Percentiles rank a stretch among this genome's conserved stretches.
Conservation (phyloP, 2,888 invertebrate species). For the Sphaerophoria rueppellii region DNA sequence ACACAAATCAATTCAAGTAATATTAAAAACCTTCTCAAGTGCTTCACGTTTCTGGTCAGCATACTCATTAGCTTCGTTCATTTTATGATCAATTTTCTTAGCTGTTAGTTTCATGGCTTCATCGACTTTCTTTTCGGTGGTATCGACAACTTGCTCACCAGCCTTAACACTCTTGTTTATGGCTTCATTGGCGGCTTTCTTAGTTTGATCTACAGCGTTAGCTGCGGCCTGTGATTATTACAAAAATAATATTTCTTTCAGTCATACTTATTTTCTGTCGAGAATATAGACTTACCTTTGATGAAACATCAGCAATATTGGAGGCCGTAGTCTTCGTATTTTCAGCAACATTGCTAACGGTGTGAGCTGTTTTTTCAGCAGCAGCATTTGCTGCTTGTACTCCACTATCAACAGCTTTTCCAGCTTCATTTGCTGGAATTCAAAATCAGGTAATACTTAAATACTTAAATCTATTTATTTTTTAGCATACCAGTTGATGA, state of each 20-base stretch:
- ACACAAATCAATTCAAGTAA: neutral
- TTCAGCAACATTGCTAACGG: conserved; percentile 77
- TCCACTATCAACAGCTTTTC: conserved; percentile 80
- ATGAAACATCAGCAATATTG: conserved; percentile 80
- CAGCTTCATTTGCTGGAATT: conserved; percentile 78
- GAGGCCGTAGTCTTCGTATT: conserved; percentile 80
- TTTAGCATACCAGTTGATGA: conserved; percentile 81
- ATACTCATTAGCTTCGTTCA: conserved; percentile 86
- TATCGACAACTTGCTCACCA: conserved; percentile 82
- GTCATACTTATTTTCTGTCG: too few relatives aligned
- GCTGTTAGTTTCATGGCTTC: conserved; percentile 84
- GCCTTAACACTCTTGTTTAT: conserved; percentile 83
- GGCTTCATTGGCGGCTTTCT: conserved; percentile 82
- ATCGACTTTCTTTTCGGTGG: conserved; percentile 83
- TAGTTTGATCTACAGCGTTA: conserved; percentile 79
- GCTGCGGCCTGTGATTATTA: conserved; percentile 23
- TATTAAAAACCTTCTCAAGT: conserved; percentile 77
- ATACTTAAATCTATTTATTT: neutral
- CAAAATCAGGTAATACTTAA: neutral
- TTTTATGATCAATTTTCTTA: conserved; percentile 85
- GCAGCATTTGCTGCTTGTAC: conserved; percentile 78
- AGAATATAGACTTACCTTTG: conserved; percentile 73
- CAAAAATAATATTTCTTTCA: too few relatives aligned
- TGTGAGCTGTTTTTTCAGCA: conserved; percentile 78
- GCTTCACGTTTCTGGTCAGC: conserved; percentile 84